phyloP scores from a whole-genome alignment of 2,797 vertebrate species.

The Sebastes trivittatus region DNA sequence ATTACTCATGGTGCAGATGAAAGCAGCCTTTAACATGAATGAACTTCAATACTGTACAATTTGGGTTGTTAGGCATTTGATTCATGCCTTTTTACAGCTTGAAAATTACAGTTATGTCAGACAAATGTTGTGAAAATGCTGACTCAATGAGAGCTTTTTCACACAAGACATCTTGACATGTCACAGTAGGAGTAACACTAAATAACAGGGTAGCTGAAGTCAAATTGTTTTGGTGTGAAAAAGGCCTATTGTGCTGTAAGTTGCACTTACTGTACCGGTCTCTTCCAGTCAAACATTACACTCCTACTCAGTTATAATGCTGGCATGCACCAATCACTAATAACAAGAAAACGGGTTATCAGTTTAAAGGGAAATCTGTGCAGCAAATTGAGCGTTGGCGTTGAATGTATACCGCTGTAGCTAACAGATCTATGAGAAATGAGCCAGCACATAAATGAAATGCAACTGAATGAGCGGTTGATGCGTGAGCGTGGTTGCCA shows the following conservation, averaged over 20 bases:
- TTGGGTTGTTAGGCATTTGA: not conserved
- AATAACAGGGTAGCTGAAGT: not conserved
- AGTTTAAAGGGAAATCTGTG: not conserved
- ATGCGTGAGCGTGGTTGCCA: constrained; percentile 28
- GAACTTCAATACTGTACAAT: not conserved
- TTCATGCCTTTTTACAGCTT: not conserved
- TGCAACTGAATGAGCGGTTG: constrained; percentile 51
- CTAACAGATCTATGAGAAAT: constrained; percentile 11
- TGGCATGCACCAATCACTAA: not conserved
- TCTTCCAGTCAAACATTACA: not conserved
- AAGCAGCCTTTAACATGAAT: not conserved
- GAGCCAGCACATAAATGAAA: constrained; percentile 37
- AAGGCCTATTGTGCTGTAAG: not conserved
- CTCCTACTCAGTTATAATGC: not conserved
- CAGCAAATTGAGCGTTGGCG: not conserved
- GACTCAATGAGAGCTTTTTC: not conserved
- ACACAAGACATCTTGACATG: not conserved
- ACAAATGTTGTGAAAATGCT: not conserved
- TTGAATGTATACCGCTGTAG: not conserved
- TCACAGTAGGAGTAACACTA: not conserved
- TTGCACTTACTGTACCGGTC: not conserved
- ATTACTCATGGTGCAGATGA: not conserved
- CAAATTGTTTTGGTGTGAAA: not conserved
- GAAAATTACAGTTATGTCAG: not conserved
- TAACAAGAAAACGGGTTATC: not conserved